phyloP scores from a whole-genome alignment of 1,140 invertebrate genomes.

The Colletes latitarsis region DNA sequence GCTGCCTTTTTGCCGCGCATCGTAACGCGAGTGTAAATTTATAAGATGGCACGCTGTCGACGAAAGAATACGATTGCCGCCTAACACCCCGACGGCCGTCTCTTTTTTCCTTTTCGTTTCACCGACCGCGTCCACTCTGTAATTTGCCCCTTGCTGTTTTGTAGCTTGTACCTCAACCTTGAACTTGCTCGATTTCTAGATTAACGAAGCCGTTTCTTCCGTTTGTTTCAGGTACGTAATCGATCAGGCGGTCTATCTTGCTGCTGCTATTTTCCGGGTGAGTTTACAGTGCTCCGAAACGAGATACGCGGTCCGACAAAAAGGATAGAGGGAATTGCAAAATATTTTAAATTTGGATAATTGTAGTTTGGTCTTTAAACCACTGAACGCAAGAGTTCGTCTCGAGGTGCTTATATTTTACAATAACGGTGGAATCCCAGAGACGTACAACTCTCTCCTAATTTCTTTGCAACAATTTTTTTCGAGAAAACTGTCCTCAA shows the following conservation, averaged over 20 bases:
- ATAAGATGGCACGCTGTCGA: conserved; percentile 32
- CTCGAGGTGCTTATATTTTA: no score
- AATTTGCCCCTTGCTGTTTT: conserved; percentile 13
- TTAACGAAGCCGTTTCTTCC: background rate
- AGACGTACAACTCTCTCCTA: no score
- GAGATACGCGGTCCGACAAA: background rate
- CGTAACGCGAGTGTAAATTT: conserved; percentile 45
- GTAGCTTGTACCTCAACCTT: background rate
- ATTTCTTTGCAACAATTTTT: no score
- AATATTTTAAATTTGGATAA: no score
- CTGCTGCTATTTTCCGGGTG: background rate
- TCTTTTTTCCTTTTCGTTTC: conserved; percentile 9
- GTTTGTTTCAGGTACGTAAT: conserved; percentile 38
- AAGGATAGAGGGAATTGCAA: no score
- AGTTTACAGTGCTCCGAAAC: background rate
- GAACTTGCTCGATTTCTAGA: background rate
- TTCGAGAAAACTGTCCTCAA: no score
- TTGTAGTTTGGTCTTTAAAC: no score
- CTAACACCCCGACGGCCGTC: background rate
- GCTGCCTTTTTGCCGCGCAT: conserved; percentile 5
- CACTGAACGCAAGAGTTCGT: no score
- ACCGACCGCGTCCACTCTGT: background rate
- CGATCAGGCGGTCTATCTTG: background rate
- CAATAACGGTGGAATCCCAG: no score
- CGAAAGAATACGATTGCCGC: background rate